phyloP scores from a whole-genome alignment of 2,888 invertebrate genomes.

The Mythimna lalbum region DNA sequence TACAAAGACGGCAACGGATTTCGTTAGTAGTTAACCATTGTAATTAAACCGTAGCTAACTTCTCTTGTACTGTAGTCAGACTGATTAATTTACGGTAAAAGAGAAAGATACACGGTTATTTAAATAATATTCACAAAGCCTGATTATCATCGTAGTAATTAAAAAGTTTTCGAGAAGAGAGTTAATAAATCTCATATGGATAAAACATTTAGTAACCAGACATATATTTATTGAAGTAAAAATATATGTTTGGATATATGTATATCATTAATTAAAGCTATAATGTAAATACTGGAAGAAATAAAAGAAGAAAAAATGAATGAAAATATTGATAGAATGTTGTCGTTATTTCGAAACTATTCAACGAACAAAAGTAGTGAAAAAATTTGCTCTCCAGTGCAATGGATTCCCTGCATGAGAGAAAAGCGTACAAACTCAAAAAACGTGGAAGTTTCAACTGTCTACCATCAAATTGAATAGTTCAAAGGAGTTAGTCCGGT shows the following conservation, averaged over 20 bases:
- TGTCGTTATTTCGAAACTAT: neutral
- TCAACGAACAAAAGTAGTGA: neutral
- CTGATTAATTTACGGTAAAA: constrained; percentile 13
- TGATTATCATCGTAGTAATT: neutral
- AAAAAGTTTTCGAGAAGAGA: neutral
- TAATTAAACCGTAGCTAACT: constrained; percentile 50
- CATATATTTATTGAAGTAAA: too few relatives aligned
- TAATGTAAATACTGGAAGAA: neutral
- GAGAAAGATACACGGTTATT: neutral
- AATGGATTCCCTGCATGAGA: constrained; percentile 23
- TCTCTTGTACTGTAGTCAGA: neutral
- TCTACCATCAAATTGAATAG: constrained; percentile 64
- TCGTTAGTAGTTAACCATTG: constrained; percentile 39
- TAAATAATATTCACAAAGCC: constrained; percentile 5
- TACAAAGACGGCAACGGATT: constrained; percentile 45
- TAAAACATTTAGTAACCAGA: neutral
- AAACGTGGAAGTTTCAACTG: constrained; percentile 58
- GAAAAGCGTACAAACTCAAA: constrained; percentile 45
- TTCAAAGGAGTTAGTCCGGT: constrained; percentile 61
- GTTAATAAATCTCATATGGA: neutral
- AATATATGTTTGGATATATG: neutral
- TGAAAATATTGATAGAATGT: neutral
- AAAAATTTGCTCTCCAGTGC: constrained; percentile 1
- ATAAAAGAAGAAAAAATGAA: too few relatives aligned
- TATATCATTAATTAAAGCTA: neutral